Percentiles rank a stretch among this genome's conserved stretches.
Conservation (phyloP, 1,140 invertebrate species). For the Danaus melanippus region DNA sequence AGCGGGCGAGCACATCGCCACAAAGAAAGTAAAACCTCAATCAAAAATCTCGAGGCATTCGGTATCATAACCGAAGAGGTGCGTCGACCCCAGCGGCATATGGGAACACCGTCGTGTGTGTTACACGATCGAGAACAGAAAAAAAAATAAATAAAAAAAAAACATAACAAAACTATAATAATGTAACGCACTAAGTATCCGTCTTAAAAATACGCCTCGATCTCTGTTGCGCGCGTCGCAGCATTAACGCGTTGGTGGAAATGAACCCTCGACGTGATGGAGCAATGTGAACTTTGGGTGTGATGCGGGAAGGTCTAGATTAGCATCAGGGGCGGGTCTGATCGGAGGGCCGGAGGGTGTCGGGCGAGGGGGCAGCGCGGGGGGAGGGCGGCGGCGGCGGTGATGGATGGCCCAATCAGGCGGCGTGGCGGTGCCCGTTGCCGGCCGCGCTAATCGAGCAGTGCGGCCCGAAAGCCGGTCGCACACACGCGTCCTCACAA, state of each 20-base stretch:
- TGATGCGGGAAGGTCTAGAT: slow-evolving; percentile 15
- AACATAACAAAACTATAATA: slow-evolving; percentile 60
- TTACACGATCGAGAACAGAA: slow-evolving; percentile 41
- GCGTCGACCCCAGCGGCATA: slow-evolving; percentile 59
- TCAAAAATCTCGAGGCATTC: slow-evolving; percentile 64
- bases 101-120: slow-evolving; percentile 42
- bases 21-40: slow-evolving; percentile 66
- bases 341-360: slow-evolving; percentile 28
- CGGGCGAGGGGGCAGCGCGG: slow-evolving; percentile 29
- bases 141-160: slow-evolving; percentile 37
- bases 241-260: slow-evolving; percentile 48
- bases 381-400: slow-evolving; percentile 35
- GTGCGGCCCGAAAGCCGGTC: slow-evolving; percentile 44
- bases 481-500: slow-evolving; percentile 31
- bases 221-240: slow-evolving; percentile 53
- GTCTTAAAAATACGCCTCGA: slow-evolving; percentile 66
- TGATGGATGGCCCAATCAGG: slow-evolving; percentile 71
- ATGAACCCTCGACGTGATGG: slow-evolving; percentile 7
- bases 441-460: slow-evolving; percentile 61
- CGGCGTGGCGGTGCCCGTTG: slow-evolving; percentile 46
- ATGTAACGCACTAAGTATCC: slow-evolving; percentile 67
- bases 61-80: slow-evolving; percentile 61
- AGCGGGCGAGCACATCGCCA: slow-evolving; percentile 47
- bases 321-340: slow-evolving; percentile 11
- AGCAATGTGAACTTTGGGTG: slow-evolving; percentile 8